These are phyloP conservation scores for Nothoprocta perdicaria DNA, from an alignment of 2,113 vertebrate genomes.

Conservation along the genomic window DNA sequence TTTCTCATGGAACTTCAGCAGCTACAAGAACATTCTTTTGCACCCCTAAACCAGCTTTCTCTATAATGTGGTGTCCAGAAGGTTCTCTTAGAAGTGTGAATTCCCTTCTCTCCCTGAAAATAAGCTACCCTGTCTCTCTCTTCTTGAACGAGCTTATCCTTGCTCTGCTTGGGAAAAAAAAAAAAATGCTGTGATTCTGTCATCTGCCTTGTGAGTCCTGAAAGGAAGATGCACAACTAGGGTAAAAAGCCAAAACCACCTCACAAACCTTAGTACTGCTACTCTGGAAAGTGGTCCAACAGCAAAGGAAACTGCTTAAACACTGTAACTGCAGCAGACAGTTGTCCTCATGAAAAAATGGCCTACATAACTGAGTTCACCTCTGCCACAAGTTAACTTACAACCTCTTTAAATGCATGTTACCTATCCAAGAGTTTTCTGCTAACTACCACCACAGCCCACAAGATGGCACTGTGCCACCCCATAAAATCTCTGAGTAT, in stretches of 20 bases:
- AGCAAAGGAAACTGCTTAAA: background rate
- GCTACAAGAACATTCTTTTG: background rate
- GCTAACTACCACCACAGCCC: background rate
- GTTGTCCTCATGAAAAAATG: fast-evolving
- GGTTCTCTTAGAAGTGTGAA: background rate
- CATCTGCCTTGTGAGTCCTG: background rate
- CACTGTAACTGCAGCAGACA: background rate
- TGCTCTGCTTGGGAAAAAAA: background rate
- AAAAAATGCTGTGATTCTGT: background rate
- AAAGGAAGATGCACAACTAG: background rate
- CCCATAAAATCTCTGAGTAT: background rate
- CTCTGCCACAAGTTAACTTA: background rate
- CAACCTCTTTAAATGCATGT: fast-evolving
- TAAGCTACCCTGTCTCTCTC: background rate
- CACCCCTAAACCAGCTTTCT: background rate
- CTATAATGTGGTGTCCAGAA: background rate
- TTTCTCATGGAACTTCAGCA: background rate
- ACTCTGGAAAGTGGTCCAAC: background rate
- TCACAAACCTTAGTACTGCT: background rate
- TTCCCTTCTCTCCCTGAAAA: background rate
- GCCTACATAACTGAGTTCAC: background rate
- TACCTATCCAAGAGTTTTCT: fast-evolving
- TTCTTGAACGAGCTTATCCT: background rate
- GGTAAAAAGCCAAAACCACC: fast-evolving
- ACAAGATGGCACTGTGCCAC: constrained; percentile 33